Evolutionary conservation across 2,888 invertebrate species (phyloP).

Genomic region (Mystacides longicornis): DNA sequence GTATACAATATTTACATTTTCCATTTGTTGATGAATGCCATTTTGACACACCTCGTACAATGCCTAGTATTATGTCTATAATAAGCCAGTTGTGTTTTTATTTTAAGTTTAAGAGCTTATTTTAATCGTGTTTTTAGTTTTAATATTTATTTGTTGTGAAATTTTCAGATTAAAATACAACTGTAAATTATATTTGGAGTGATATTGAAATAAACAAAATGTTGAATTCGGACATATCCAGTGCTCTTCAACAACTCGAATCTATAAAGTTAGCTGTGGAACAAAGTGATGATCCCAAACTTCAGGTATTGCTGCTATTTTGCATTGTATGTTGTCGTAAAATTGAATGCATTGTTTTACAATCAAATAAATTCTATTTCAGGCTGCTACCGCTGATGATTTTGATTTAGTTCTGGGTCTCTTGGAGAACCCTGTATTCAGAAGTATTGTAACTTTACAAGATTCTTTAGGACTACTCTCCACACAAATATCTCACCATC

Average conservation of each 20-base stretch:
- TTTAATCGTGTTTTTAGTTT: no score
- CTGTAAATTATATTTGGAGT: no score
- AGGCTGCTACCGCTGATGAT: conserved; percentile 62
- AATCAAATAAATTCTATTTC: conserved; percentile 14
- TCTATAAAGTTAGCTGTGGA: conserved; percentile 81
- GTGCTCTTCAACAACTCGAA: conserved; percentile 81
- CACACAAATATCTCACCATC: conserved; percentile 80
- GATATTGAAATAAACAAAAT: no score
- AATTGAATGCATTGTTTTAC: background rate
- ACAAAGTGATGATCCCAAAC: conserved; percentile 74
- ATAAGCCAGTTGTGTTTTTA: no score
- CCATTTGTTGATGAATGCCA: no score
- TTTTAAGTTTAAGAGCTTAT: no score
- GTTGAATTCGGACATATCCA: conserved; percentile 73
- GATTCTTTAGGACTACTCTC: conserved; percentile 85
- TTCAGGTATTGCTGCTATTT: conserved; percentile 47
- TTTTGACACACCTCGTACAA: no score
- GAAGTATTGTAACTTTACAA: conserved; percentile 84
- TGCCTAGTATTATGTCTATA: no score
- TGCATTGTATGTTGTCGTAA: background rate
- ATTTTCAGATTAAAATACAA: no score
- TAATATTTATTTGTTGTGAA: no score
- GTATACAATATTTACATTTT: no score
- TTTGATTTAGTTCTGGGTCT: conserved; percentile 75
- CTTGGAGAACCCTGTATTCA: conserved; percentile 83